Percentiles rank a stretch among this genome's conserved stretches.
Conservation (phyloP, 2,113 vertebrate genomes). For the Lipophrys pholis region DNA sequence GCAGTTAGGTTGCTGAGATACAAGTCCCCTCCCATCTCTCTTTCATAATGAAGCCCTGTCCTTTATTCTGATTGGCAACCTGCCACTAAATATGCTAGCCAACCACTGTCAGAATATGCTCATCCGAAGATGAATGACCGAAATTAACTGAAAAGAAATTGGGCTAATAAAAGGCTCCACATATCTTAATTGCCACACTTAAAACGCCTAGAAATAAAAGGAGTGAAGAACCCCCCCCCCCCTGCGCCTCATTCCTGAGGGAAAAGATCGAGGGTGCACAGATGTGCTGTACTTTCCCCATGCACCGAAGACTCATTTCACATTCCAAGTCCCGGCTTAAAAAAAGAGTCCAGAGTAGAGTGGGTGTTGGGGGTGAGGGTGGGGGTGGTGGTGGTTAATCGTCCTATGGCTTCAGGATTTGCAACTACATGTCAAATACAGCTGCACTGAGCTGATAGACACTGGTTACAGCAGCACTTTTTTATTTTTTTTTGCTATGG, state of each 20-base stretch:
- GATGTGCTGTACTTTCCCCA: slow-evolving; percentile 51
- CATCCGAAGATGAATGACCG: slow-evolving; percentile 41
- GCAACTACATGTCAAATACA: background rate
- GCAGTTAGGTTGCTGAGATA: slow-evolving; percentile 51
- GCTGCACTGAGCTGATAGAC: slow-evolving; percentile 33
- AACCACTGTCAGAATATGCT: slow-evolving; percentile 32
- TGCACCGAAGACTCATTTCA: slow-evolving; percentile 59
- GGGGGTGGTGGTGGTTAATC: slow-evolving; percentile 18
- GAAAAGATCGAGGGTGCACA: slow-evolving; percentile 41
- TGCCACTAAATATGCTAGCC: slow-evolving; percentile 50
- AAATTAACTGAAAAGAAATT: slow-evolving; percentile 51
- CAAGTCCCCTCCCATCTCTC: slow-evolving; percentile 11
- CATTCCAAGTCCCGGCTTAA: slow-evolving; percentile 67
- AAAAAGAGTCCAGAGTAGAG: slow-evolving; percentile 46
- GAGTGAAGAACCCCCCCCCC: slow-evolving; percentile 31
- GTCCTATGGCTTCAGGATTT: slow-evolving; percentile 42
- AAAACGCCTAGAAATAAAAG: slow-evolving; percentile 49
- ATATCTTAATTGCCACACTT: slow-evolving; percentile 68
- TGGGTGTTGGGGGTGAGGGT: slow-evolving; percentile 1
- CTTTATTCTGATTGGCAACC: slow-evolving; percentile 55
- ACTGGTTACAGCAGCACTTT: slow-evolving; percentile 3
- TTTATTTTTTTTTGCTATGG: background rate
- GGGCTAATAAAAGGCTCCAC: slow-evolving; percentile 51
- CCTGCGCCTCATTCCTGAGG: slow-evolving; percentile 50
- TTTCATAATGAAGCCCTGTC: slow-evolving; percentile 8